These are phyloP conservation scores for Catocala nupta DNA, from an alignment of 2,888 invertebrate species.

Conservation along the genomic window DNA sequence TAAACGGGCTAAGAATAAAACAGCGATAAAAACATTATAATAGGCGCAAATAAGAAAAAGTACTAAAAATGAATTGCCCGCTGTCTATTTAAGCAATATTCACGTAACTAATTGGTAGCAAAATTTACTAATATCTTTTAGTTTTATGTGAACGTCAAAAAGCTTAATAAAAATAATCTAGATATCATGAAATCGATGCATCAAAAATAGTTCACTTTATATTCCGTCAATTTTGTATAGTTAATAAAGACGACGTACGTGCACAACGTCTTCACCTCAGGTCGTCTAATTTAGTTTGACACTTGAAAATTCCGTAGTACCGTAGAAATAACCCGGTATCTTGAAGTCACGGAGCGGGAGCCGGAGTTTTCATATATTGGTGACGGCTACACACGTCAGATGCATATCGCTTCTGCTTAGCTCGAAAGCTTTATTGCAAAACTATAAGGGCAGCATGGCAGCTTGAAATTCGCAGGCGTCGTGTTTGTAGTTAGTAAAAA, in stretches of 20 bases:
- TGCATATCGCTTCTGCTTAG: constrained; percentile 27
- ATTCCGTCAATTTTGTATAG: constrained; percentile 28
- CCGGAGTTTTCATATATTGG: constrained; percentile 27
- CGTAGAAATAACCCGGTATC: constrained; percentile 12
- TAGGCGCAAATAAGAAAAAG: too few relatives aligned
- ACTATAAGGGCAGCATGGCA: constrained; percentile 21
- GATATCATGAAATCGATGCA: neutral
- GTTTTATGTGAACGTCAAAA: too few relatives aligned
- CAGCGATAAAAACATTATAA: too few relatives aligned
- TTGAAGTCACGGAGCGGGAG: neutral
- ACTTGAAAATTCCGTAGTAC: constrained; percentile 18
- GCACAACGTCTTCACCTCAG: constrained; percentile 23
- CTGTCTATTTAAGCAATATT: too few relatives aligned
- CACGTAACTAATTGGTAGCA: too few relatives aligned
- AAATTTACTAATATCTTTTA: too few relatives aligned
- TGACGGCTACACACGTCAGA: constrained; percentile 32
- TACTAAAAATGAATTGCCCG: too few relatives aligned
- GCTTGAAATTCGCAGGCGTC: too few relatives aligned
- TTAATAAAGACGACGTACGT: constrained; percentile 36
- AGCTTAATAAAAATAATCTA: too few relatives aligned
- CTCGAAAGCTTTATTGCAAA: constrained; percentile 34
- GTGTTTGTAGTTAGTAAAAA: too few relatives aligned
- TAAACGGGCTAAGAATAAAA: too few relatives aligned
- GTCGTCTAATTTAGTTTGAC: constrained; percentile 32
- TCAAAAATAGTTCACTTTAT: constrained; percentile 24